Evolutionary conservation across 2,888 invertebrate species (phyloP), one percentile per base, ranked within the genome.

Genomic region (Diadegma fenestrale): DNA sequence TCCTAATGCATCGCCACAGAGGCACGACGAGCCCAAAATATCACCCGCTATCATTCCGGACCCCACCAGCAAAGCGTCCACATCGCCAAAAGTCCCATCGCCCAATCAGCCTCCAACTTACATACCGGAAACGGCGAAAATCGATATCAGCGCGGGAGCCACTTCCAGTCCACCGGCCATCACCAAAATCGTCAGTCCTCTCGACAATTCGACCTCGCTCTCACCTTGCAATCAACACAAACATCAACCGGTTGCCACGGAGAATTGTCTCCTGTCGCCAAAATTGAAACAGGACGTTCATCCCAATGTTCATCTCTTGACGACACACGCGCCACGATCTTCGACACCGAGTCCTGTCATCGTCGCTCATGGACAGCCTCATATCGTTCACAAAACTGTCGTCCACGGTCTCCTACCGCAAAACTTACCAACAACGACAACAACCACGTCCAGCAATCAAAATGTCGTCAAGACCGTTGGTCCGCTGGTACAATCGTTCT

Each of bases 321-420:
- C 96, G 0, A 96, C 96, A 19, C 96, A 96, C 89, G 95, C 96
- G 89, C 96, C 96, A 4, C 91, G 92, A 12, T 91, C 94, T 12
- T 94, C 95, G 1, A 94, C 94, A 1, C 94, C 94, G 0, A 95
- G 94, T 90, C 94, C 95, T 0, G 94, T 95, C 4, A 95, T 95
- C 86, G 94, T 94, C 8, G 90, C 93, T 19, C 93, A 93, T 64
- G 91, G 92, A 26, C 93, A 93, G 37, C 78, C 91, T 19, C 91
- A 92, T 37, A 43, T 93, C 7, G 87, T 90, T 14, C 93, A 92
- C 63, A 91, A 93, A 41, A 88, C 91, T 0, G 83, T 92, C 1
- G 89, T 91, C 0, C 92, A 92, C 33, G 77, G 86, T 22, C 89
- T 89, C 22, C 89, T 88, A 8, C 81, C 91, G 3, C 82, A 91